Evolutionary conservation across 2,797 vertebrate genomes (phyloP).

Genomic region (Limosa lapponica): DNA sequence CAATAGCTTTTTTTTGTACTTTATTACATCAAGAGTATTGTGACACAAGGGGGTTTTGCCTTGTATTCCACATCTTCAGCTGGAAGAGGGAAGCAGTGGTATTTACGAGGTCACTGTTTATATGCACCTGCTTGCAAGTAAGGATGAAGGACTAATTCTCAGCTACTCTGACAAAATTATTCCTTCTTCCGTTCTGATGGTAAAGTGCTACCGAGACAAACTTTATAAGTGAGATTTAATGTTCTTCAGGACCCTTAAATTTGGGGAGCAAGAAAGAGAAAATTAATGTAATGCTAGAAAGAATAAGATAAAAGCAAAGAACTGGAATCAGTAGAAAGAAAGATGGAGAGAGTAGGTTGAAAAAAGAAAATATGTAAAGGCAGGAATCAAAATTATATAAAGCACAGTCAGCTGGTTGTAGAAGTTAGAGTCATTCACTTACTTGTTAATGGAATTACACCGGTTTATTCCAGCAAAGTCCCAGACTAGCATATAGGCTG

Average conservation of each 20-base stretch:
- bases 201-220: background rate
- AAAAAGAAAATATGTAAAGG: background rate
- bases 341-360: background rate
- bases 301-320: background rate
- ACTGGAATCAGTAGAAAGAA: background rate
- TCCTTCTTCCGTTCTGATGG: background rate
- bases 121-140: background rate
- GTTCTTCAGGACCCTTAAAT: background rate
- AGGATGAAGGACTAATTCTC: background rate
- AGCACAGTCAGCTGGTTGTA: background rate
- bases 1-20: background rate
- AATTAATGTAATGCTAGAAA: background rate
- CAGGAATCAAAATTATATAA: background rate
- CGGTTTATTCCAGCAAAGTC: background rate
- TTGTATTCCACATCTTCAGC: background rate
- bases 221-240: background rate
- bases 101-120: background rate
- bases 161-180: background rate
- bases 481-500: background rate
- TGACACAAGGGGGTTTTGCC: background rate
- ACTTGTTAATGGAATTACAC: background rate
- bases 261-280: background rate
- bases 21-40: background rate
- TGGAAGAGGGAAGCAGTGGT: background rate
- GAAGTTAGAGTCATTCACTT: background rate